Evolutionary conservation across 2,113 vertebrate species (phyloP), one percentile per base, ranked within the genome.

Genomic region (Origma solitaria): DNA sequence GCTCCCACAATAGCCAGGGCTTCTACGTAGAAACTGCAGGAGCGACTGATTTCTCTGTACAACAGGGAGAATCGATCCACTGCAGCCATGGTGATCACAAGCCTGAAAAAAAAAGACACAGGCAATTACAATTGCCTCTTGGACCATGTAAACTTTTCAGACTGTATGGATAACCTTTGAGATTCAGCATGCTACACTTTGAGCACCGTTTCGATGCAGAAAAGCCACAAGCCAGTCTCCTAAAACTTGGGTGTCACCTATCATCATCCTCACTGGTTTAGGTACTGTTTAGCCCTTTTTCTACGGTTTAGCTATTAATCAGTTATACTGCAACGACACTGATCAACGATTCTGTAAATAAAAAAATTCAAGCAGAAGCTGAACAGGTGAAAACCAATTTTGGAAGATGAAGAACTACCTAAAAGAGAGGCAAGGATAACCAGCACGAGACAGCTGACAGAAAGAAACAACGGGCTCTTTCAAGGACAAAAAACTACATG

Each of bases 31-130:
- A 97, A 97, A 61, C 80, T 98, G 92, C 99, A 99, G 15, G 99
- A 99, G 66, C 97, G 97, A 90, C 98, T 98, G 33, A 99, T 98
- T 96, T 99, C 98, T 92, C 97, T 97, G 90, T 98, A 99, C 94
- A 99, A 87, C 38, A 99, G 96, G 69, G 97, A 96, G 94, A 99
- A 99, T 87, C 97, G 99, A 98, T 99, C 99, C 40, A 99, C 99
- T 0, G 99, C 98, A 89, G 99, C 99, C 99, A 99, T 99, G 77
- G 49, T 92, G 44, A 91, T 5, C 37, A 51, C 13, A 47, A 64
- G 62, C 90, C 98, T 98, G 73, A 3, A 22, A 17, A 50, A 23
- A 6, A 20, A 22, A 58, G 15, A 62, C 17, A 69, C 1, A 15
- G 27, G 16, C 13, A 58, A 75, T 78, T 58, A 92, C 25, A 49